A percentile compares a stretch with the other conserved stretches of the same genome.
Evolutionary conservation across 2,888 invertebrate genomes (phyloP).

Genomic region (Callyntrura guangdongensis): DNA sequence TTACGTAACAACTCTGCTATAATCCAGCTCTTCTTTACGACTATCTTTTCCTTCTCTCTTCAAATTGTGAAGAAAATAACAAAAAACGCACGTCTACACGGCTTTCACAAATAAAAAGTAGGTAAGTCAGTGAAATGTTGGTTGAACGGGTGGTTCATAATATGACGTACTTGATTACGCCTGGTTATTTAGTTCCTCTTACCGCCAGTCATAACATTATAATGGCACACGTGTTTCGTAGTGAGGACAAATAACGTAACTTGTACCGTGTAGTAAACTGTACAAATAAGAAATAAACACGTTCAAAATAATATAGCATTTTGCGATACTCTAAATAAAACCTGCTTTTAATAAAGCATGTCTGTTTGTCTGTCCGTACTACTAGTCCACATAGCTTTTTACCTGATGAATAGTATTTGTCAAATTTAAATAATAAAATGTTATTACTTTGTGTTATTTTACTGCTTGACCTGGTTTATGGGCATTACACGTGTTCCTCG

Average conservation of each 20-base stretch:
- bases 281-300: neutral
- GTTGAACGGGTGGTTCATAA: neutral
- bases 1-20: neutral
- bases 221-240: slow-evolving; percentile 10
- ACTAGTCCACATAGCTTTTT: too few species aligned
- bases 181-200: slow-evolving; percentile 1
- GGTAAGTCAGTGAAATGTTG: slow-evolving; percentile 27
- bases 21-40: slow-evolving; percentile 4
- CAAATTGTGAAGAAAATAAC: slow-evolving; percentile 11
- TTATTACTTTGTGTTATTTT: too few species aligned
- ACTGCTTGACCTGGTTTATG: too few species aligned
- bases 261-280: neutral
- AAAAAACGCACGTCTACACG: neutral
- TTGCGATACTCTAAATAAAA: too few species aligned
- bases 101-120: slow-evolving; percentile 19
- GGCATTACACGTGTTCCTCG: too few species aligned
- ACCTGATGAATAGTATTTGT: too few species aligned
- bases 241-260: neutral
- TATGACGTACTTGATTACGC: neutral
- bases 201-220: neutral
- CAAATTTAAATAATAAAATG: too few species aligned
- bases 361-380: too few species aligned
- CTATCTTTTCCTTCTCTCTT: neutral
- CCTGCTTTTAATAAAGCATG: too few species aligned
- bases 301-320: neutral